A percentile compares a stretch with the other conserved stretches of the same genome.
phyloP scores from a whole-genome alignment of 2,888 invertebrate genomes.

The Aphodius granarius region DNA sequence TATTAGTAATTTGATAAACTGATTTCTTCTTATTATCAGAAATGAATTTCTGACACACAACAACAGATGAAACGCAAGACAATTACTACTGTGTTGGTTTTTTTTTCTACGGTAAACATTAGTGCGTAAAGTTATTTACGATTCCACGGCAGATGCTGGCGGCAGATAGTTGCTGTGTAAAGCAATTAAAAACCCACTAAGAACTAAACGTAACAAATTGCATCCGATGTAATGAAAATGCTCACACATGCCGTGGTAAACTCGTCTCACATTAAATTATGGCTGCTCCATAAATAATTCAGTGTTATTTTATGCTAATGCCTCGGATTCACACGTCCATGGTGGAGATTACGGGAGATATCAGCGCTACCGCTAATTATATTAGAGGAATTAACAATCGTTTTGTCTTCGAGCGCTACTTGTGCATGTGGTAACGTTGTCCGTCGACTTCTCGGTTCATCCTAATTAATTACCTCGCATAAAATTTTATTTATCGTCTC shows the following conservation, averaged over 20 bases:
- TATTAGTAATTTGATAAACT: neutral
- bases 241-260: neutral
- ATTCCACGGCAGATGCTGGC: neutral
- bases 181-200: slow-evolving; percentile 13
- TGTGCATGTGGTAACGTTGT: neutral
- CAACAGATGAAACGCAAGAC: neutral
- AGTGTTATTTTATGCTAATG: slow-evolving; percentile 42
- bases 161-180: neutral
- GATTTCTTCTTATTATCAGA: neutral
- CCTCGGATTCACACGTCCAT: slow-evolving; percentile 39
- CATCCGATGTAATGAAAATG: slow-evolving; percentile 1
- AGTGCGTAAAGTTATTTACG: neutral
- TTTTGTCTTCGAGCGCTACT: neutral
- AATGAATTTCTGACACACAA: neutral
- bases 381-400: neutral
- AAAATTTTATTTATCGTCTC: neutral
- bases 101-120: neutral
- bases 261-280: neutral
- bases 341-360: slow-evolving; percentile 33
- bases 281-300: slow-evolving; percentile 36
- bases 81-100: neutral
- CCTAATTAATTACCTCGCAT: neutral
- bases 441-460: neutral
- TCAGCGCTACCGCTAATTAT: neutral
- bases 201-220: slow-evolving; percentile 14